Evolutionary conservation across 2,113 vertebrate genomes (phyloP), one percentile per base, ranked within the genome.

Genomic region (Amazona guildingii): DNA sequence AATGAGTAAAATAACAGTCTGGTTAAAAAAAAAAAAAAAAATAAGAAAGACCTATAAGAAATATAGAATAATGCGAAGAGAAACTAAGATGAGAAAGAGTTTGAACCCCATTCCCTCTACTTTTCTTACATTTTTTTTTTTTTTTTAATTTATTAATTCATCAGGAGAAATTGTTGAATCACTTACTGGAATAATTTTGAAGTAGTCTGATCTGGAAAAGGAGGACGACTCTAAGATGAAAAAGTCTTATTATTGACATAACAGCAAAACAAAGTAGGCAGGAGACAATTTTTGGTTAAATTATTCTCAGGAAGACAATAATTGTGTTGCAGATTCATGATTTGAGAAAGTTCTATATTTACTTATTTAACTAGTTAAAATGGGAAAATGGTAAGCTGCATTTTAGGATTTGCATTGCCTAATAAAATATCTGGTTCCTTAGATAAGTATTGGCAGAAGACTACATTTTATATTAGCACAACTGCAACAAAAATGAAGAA

Each of bases 101-200:
- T 57, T 72, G 6, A 79, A 75, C 18, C 2, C 3, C 11, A 17
- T 18, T 11, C 4, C 2, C 4, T 0, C 0, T 2, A 29, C 17
- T 52, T 39, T 4, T 13, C 57, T 13, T 23, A 59, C 55, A 33
- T 33, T 23, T 28, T 27, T 52, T 6, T 16, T 17, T 10, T 17
- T 31, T 13, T 35, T 24, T 24, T 31, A 23, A 23, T 52, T 41
- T 66, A 25, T 16, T 1, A 17, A 48, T 69, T 67, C 0, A 35
- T 35, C 4, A 4, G 10, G 4, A 75, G 8, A 61, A 55, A 2
- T 28, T 52, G 1, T 68, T 61, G 48, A 61, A 66, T 7, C 1
- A 18, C 39, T 64, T 86, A 14, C 49, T 74, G 7, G 1, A 16
- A n/a, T n/a, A 59, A 49, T 85, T 78, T 61, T 72, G 18, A 74